Conservation (phyloP, 2,888 invertebrate genomes). For the Volucella inflata region DNA sequence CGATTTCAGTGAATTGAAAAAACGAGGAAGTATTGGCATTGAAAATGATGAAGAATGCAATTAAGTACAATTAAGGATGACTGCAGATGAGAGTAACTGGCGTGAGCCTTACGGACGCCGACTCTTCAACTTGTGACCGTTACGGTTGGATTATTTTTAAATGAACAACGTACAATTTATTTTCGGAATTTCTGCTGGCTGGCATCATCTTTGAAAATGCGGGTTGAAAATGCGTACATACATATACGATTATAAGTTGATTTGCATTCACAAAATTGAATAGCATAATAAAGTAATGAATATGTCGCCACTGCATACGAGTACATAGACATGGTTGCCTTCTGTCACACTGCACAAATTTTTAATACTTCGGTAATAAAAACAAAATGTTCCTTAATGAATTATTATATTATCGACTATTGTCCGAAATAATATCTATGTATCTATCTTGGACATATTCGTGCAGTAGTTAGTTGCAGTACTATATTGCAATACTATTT, state of each 20-base stretch:
- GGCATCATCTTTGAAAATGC: constrained; percentile 55
- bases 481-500: too few species aligned
- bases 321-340: too few species aligned
- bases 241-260: constrained; percentile 40
- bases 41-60: constrained; percentile 58
- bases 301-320: constrained; percentile 10
- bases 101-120: constrained; percentile 53
- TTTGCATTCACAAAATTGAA: constrained; percentile 41
- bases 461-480: too few species aligned
- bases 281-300: constrained; percentile 49
- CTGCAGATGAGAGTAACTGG: constrained; percentile 42
- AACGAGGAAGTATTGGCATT: constrained; percentile 23
- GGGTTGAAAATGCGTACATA: too few species aligned
- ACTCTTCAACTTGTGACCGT: constrained; percentile 40
- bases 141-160: constrained; percentile 54
- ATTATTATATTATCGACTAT: too few species aligned
- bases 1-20: constrained; percentile 22
- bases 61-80: constrained; percentile 71
- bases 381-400: too few species aligned
- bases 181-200: constrained; percentile 61
- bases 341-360: too few species aligned
- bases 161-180: constrained; percentile 50
- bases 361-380: too few species aligned
- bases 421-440: too few species aligned
- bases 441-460: too few species aligned